Evolutionary conservation across 2,797 vertebrate species (phyloP).

Genomic region (Craterocephalus amniculus): DNA sequence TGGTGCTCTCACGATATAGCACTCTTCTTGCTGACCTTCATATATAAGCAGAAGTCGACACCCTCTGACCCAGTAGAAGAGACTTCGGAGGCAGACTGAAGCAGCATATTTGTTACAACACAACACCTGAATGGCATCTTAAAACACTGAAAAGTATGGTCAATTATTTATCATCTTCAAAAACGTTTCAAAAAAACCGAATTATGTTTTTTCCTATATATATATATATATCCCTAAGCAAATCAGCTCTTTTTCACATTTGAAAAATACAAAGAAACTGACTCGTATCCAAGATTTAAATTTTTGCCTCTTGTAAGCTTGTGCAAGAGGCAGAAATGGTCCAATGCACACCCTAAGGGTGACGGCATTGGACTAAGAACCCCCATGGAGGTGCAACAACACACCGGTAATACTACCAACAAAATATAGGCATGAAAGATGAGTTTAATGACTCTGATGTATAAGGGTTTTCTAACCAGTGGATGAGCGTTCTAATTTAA

Average conservation of each 20-base stretch:
- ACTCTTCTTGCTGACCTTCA: slow-evolving; percentile 95
- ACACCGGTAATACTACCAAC: slow-evolving; percentile 51
- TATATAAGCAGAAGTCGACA: slow-evolving; percentile 87
- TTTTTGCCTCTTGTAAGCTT: slow-evolving; percentile 43
- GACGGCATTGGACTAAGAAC: slow-evolving; percentile 54
- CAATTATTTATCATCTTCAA: slow-evolving; percentile 38
- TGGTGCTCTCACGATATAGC: slow-evolving; percentile 98
- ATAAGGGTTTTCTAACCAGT: slow-evolving; percentile 8
- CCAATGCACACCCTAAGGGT: slow-evolving; percentile 59
- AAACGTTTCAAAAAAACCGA: slow-evolving; percentile 31
- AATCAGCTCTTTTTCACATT: slow-evolving; percentile 47
- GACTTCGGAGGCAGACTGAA: slow-evolving; percentile 73
- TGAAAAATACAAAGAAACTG: slow-evolving; percentile 29
- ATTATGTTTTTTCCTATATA: slow-evolving; percentile 21
- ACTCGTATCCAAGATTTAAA: slow-evolving; percentile 44
- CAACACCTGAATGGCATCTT: slow-evolving; percentile 25
- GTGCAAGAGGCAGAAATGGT: too few relatives aligned
- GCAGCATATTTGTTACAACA: slow-evolving; percentile 23
- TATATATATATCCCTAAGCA: too few relatives aligned
- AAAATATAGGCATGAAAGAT: slow-evolving; percentile 15
- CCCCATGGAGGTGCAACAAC: slow-evolving; percentile 54
- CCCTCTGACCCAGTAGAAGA: slow-evolving; percentile 60
- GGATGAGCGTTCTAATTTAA: slow-evolving; percentile 23
- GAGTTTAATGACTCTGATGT: slow-evolving; percentile 14
- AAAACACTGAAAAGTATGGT: slow-evolving; percentile 13